Base-by-base conservation (phyloP, 2,888 invertebrate species). In the Xestia xanthographa region DNA sequence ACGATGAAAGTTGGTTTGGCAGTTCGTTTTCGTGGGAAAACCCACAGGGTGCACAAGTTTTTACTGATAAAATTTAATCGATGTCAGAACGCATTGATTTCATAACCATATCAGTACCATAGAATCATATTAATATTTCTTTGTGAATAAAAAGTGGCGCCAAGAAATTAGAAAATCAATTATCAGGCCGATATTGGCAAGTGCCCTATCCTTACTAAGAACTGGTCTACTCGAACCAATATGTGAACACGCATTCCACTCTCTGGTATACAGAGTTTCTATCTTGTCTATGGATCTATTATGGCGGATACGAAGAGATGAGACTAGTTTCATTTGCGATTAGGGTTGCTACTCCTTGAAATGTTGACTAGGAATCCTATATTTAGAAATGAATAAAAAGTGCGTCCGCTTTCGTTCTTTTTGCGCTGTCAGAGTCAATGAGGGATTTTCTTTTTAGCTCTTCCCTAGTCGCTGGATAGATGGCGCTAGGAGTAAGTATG, bases 161-260 rank as follows among this genome's bases (percentile, higher is more conserved):
- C 76, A 66, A 69, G 75, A 66, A 62, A 87, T 80, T 73, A 85
- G 75, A 83, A 87, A 81, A 80, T 77, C 76, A 86, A 80, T 77
- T 71, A 85, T 58, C 66, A 65, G 65, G 53, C 63, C 43, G 34
- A 69, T 56, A 82, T 74, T 79, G 76, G 65, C 69, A 41, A 75
- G 56, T n/a, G 70, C 48, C 50, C 38, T 71, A 69, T 71, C 85
- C 83, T 78, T 86, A 72, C 43, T 38, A 22, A 79, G 84, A 78
- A 69, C 73, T 79, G 2, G 75, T 82, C 69, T 48, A 68, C 56
- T 68, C 73, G 41, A 76, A 72, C 60, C 68, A 72, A 77, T 76
- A 79, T 78, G 80, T 78, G 75, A 74, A 77, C 75, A 80, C 41
- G 41, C 83, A 87, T 87, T 80, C 83, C 77, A 22, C n/a, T 66